Percentiles rank a stretch among this genome's conserved stretches.
Conservation (phyloP, 2,113 vertebrate species). For the Beaufortia kweichowensis region DNA sequence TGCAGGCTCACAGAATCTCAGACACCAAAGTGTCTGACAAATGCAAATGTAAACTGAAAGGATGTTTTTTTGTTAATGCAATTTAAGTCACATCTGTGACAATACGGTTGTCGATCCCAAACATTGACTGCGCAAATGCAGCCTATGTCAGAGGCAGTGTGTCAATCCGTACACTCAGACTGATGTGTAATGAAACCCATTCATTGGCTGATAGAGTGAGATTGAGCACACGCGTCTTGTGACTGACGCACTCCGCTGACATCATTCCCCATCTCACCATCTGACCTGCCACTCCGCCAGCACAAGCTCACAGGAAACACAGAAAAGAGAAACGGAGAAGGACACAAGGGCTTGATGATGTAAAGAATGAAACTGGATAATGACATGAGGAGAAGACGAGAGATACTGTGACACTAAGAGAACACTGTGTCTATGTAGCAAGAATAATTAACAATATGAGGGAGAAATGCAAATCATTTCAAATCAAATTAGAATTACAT, state of each 20-base stretch:
- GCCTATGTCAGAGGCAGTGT: neutral
- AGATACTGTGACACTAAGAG: neutral
- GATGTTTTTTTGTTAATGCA: no score
- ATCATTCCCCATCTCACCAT: slow-evolving; percentile 38
- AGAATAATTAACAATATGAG: neutral
- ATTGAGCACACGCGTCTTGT: slow-evolving; percentile 9
- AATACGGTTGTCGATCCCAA: no score
- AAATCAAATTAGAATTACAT: no score
- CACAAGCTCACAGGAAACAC: slow-evolving; percentile 6
- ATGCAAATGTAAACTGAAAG: no score
- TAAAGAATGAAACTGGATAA: neutral
- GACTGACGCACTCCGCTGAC: slow-evolving; percentile 47
- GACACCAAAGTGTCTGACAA: no score
- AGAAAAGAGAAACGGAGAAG: neutral
- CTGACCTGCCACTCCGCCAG: slow-evolving; percentile 23
- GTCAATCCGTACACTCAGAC: neutral
- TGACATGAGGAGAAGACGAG: neutral
- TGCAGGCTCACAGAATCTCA: no score
- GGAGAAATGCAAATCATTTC: neutral
- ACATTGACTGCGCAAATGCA: no score
- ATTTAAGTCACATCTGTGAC: no score
- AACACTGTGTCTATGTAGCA: slow-evolving; percentile 8
- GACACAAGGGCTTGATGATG: neutral
- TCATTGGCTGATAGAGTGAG: slow-evolving; percentile 7
- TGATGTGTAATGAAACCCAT: neutral